Conservation (phyloP, 2,113 vertebrate genomes). For the Cheirogaleus medius region DNA sequence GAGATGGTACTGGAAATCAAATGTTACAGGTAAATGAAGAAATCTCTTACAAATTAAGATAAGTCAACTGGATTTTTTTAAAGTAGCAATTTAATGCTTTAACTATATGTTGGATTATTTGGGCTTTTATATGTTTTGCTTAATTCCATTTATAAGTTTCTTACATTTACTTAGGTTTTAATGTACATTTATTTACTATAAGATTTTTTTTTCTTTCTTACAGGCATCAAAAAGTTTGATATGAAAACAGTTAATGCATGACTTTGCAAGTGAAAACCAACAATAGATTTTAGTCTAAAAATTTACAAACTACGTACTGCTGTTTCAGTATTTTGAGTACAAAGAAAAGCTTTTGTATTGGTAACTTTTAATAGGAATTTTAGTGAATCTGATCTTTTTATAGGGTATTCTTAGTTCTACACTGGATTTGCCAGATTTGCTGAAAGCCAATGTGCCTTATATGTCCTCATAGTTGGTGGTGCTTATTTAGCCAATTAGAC, state of each 20-base stretch:
- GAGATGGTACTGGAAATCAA: conserved; percentile 95
- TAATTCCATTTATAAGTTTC: conserved; percentile 54
- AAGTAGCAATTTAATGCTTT: background rate
- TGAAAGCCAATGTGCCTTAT: conserved; percentile 14
- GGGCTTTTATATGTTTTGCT: background rate
- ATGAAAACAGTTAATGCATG: conserved; percentile 75
- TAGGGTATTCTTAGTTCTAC: conserved; percentile 38
- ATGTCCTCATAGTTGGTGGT: background rate
- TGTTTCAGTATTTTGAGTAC: conserved; percentile 69
- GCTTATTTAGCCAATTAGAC: background rate
- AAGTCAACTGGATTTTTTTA: background rate
- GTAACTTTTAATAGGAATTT: conserved; percentile 58
- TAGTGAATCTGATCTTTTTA: conserved; percentile 48
- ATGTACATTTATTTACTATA: conserved; percentile 70
- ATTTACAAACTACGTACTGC: conserved; percentile 48
- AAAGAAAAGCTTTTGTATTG: conserved; percentile 38
- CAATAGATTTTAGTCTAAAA: conserved; percentile 62
- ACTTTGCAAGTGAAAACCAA: conserved; percentile 75
- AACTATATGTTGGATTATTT: conserved; percentile 38
- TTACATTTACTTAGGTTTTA: conserved; percentile 54
- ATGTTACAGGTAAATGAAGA: conserved; percentile 95
- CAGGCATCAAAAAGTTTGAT: conserved; percentile 69
- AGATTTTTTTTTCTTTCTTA: conserved; percentile 72
- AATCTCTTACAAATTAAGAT: conserved; percentile 55
- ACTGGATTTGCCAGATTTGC: conserved; percentile 1